Conservation (phyloP, 2,113 vertebrate genomes). For the Tachycineta bicolor region DNA sequence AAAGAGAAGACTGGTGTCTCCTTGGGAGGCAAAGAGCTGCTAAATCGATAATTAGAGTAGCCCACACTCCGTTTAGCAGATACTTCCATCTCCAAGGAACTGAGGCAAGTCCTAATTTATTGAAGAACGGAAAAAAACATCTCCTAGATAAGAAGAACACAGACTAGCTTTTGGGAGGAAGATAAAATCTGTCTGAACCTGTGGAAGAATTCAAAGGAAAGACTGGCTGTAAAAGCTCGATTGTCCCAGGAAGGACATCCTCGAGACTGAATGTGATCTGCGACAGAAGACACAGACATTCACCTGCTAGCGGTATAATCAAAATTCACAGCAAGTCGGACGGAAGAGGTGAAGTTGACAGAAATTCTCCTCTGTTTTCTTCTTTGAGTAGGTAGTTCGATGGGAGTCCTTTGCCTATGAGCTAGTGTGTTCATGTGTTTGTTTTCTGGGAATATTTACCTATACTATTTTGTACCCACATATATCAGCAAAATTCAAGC, state of each 20-base stretch:
- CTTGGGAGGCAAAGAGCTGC: not conserved
- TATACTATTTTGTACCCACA: rapidly evolving
- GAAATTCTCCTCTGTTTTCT: not conserved
- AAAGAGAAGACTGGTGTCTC: not conserved
- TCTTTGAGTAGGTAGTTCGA: rapidly evolving
- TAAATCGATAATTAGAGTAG: not conserved
- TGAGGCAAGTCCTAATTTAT: not conserved
- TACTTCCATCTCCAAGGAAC: not conserved
- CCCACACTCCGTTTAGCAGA: not conserved
- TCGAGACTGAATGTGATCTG: not conserved
- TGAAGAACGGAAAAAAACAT: not conserved
- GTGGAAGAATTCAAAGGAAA: not conserved
- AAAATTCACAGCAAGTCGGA: not conserved
- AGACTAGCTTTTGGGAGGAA: not conserved
- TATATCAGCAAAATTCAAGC: not conserved
- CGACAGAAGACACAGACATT: not conserved
- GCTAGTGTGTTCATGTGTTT: rapidly evolving
- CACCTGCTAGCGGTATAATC: not conserved
- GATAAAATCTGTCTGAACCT: not conserved
- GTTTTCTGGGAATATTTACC: not conserved
- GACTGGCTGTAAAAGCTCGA: not conserved
- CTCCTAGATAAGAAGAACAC: not conserved
- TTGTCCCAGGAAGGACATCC: not conserved
- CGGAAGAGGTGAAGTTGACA: rapidly evolving
- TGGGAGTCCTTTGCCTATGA: not conserved